Percentiles rank a stretch among this genome's conserved stretches.
Evolutionary conservation across 2,113 vertebrate genomes (phyloP).

Genomic region (Smithornis capensis): DNA sequence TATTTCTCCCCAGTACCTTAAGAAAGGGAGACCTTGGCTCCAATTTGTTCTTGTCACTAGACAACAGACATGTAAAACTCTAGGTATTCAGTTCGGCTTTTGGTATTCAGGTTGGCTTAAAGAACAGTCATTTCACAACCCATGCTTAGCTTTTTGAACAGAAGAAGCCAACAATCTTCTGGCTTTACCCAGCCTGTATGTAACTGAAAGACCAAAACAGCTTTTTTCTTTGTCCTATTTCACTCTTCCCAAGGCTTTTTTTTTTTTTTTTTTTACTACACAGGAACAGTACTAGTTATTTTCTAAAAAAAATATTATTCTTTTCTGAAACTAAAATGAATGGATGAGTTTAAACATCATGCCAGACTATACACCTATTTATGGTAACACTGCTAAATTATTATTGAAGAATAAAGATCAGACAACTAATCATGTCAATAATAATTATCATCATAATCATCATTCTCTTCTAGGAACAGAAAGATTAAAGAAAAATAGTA

Average conservation of each 20-base stretch:
- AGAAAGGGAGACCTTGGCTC: slow-evolving; percentile 2
- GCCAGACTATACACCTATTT: not conserved
- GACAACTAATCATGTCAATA: not conserved
- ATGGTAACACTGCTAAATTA: not conserved
- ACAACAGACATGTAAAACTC: slow-evolving; percentile 4
- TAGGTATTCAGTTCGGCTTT: not conserved
- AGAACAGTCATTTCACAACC: not conserved
- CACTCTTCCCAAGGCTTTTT: not conserved
- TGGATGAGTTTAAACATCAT: not conserved
- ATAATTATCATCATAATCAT: not conserved
- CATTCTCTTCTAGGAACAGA: not conserved
- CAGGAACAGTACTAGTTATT: not conserved
- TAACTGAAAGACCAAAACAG: not conserved
- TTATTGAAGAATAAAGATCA: not conserved
- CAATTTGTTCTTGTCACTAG: not conserved
- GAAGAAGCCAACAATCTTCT: not conserved
- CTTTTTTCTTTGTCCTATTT: not conserved
- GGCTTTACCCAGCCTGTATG: not conserved
- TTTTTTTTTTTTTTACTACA: not conserved
- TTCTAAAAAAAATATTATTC: not conserved
- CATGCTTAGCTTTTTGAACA: not conserved
- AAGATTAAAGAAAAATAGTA: not conserved
- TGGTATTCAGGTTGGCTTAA: not conserved
- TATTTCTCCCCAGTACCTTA: not conserved
- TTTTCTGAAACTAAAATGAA: not conserved